A percentile compares a stretch with the other conserved stretches of the same genome.
Conservation (phyloP, 2,888 invertebrate genomes). For the Macropis europaea region DNA sequence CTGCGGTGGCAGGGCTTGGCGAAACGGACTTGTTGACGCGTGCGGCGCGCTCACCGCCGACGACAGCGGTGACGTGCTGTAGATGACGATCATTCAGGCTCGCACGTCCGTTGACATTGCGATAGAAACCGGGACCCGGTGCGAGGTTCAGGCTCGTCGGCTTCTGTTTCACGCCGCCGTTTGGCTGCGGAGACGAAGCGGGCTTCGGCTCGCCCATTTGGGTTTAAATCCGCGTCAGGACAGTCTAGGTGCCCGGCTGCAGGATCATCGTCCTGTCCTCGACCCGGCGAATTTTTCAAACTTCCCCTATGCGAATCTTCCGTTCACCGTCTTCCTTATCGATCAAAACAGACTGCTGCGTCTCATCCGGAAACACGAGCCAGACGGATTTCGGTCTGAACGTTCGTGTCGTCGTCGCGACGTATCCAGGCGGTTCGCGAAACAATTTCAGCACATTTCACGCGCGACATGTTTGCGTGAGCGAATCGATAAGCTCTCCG, state of each 20-base stretch:
- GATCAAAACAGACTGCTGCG: neutral
- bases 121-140: constrained; percentile 78
- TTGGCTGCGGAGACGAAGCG: constrained; percentile 75
- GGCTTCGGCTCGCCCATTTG: constrained; percentile 79
- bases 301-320: neutral
- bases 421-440: constrained; percentile 4
- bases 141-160: constrained; percentile 76
- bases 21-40: constrained; percentile 70
- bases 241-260: constrained; percentile 58
- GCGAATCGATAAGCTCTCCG: constrained; percentile 45
- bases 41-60: constrained; percentile 70
- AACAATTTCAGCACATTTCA: constrained; percentile 37
- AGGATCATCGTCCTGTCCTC: constrained; percentile 44
- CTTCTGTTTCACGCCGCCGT: constrained; percentile 78
- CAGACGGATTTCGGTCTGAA: constrained; percentile 9
- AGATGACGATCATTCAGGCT: constrained; percentile 77
- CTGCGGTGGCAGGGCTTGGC: constrained; percentile 60
- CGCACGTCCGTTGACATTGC: constrained; percentile 77
- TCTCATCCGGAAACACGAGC: neutral
- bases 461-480: constrained; percentile 48
- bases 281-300: neutral
- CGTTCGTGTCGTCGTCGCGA: neutral
- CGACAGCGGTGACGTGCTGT: constrained; percentile 70
- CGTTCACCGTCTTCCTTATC: neutral
- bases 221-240: constrained; percentile 50